Evolutionary conservation across 1,140 invertebrate species (phyloP).

Genomic region (Arion vulgaris): DNA sequence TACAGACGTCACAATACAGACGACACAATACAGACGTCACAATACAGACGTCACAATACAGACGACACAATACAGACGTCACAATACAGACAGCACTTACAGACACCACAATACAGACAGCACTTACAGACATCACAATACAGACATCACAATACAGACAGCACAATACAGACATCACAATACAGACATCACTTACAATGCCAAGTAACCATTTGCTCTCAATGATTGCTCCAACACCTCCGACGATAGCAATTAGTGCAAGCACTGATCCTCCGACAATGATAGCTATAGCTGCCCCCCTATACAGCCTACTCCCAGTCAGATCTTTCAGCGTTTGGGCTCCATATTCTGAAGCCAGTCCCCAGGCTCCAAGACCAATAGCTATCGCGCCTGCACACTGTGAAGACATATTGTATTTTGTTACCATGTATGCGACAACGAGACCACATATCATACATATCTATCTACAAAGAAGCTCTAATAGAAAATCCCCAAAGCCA

Average conservation of each 20-base stretch:
- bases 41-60: no score
- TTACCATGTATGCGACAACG: no score
- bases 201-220: conserved; percentile 2
- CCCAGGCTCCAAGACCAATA: conserved; percentile 18
- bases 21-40: no score
- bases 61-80: no score
- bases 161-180: no score
- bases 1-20: no score
- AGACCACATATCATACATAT: no score
- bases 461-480: background rate
- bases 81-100: no score
- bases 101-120: no score
- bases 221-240: background rate
- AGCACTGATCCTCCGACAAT: conserved; percentile 21
- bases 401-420: background rate
- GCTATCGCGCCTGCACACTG: conserved; percentile 24
- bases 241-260: background rate
- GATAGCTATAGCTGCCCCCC: background rate
- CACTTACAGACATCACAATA: no score
- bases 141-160: no score
- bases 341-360: conserved; percentile 14
- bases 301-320: background rate
- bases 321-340: background rate
- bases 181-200: conserved; percentile 13
- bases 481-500: background rate